phyloP scores from a whole-genome alignment of 2,888 invertebrate species.

The Encarsia formosa region DNA sequence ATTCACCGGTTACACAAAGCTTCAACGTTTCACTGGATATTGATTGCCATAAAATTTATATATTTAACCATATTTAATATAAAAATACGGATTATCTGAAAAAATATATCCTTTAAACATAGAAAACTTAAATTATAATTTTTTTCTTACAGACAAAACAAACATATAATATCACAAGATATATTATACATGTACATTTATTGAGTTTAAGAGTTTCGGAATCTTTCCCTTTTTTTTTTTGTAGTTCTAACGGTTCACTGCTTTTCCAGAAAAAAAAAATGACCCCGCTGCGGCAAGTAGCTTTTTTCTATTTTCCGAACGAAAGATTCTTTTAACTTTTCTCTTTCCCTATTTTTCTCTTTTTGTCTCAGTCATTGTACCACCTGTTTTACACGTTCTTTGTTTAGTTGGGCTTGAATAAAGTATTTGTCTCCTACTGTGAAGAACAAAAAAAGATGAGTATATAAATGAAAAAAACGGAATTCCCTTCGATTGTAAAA shows the following conservation, averaged over 20 bases:
- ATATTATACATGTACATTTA: conserved; percentile 3
- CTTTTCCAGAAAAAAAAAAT: conserved; percentile 4
- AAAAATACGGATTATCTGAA: conserved; percentile 15
- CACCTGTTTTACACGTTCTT: conserved; percentile 5
- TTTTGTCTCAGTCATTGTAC: conserved; percentile 12
- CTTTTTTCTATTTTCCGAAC: neutral
- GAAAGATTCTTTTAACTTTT: no score
- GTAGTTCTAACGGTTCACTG: neutral
- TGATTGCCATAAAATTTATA: neutral
- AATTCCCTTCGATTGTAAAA: neutral
- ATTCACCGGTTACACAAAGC: neutral
- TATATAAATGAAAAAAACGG: neutral
- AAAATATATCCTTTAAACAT: neutral
- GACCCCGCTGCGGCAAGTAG: neutral
- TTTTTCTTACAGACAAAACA: neutral
- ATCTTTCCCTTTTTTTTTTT: neutral
- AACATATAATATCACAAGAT: conserved; percentile 13
- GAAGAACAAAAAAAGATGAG: neutral
- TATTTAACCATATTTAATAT: neutral
- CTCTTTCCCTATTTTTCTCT: neutral
- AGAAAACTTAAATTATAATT: neutral
- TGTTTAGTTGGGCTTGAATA: neutral
- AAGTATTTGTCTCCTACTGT: neutral
- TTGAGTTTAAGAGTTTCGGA: neutral
- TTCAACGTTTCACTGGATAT: neutral